These are phyloP conservation scores for Aurelia sp. DNA, from an alignment of 30 jellyfish, hydroid and myxozoan species.

Conservation along the genomic window DNA sequence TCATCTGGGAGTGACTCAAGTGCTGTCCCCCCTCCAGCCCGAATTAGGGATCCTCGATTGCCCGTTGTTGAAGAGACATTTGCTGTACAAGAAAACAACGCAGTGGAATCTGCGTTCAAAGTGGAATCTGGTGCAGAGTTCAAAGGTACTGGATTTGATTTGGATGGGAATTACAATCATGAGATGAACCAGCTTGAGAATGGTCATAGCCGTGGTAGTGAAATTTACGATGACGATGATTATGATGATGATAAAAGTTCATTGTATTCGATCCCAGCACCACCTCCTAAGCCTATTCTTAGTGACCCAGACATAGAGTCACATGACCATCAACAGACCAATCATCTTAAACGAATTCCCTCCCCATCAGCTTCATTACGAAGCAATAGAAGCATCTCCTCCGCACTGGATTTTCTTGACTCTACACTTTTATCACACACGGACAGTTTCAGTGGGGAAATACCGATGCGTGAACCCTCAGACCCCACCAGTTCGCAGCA, in stretches of 20 bases:
- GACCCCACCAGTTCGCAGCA: slow-evolving; percentile 11
- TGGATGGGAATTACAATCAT: background rate
- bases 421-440: slow-evolving; percentile 67
- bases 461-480: background rate
- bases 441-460: slow-evolving; percentile 6
- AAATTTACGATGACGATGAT: slow-evolving; percentile 12
- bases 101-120: background rate
- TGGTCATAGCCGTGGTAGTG: too few relatives aligned
- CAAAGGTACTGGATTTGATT: background rate
- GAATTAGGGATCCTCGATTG: background rate
- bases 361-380: slow-evolving; percentile 23
- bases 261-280: slow-evolving; percentile 39
- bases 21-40: slow-evolving; percentile 48
- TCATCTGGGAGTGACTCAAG: slow-evolving; percentile 59
- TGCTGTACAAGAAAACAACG: background rate
- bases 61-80: slow-evolving; percentile 11
- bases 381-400: slow-evolving; percentile 63
- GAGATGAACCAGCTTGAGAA: background rate
- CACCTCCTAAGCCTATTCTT: slow-evolving; percentile 31
- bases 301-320: background rate
- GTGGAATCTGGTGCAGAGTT: background rate
- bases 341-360: slow-evolving; percentile 33
- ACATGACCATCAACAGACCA: background rate
- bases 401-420: slow-evolving; percentile 69
- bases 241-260: slow-evolving; percentile 41